Base-by-base conservation (phyloP, 2,797 vertebrate species). In the Ceryle rudis region DNA sequence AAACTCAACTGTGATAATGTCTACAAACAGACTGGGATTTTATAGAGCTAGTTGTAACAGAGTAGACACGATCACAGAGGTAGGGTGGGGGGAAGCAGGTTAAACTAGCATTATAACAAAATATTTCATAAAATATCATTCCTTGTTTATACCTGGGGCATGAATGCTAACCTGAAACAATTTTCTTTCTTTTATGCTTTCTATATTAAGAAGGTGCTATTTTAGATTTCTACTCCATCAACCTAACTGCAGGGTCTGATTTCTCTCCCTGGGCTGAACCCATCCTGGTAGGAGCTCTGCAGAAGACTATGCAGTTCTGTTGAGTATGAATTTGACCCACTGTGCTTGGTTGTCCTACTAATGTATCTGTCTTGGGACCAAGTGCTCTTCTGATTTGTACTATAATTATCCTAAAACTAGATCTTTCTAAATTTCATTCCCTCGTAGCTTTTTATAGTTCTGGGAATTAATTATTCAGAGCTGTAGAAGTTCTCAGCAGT, bases 381-480 rank as follows among this genome's bases (percentile, higher is more conserved):
- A 94, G 60, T 65, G 73, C 73, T 97, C 93, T 95, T 79, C 90
- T 94, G 61, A 81, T 90, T 91, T 60, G 80, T 95, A 65, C 96
- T 97, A 97, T 97, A 97, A 97, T 97, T 97, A 97, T 94, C 94
- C 73, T 96, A 91, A 97, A 97, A 96, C 95, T 96, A 96, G 96
- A 93, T 94, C 97, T 94, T 94, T 94, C 92, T 95, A 86, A 93
- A 74, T 96, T 97, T 93, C 95, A 95, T 95, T 94, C 86, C 60
- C 91, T 89, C 2, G 6, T 61, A 95, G 93, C 94, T 96, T 97
- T 97, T 97, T 95, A 94, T 96, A 97, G 96, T 74, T 81, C 93
- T 95, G 58, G 72, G 65, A 95, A 93, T 97, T 96, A 97, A 97
- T 97, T 96, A 97, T 97, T 97, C 90, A 97, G 94, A 90, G 67